Evolutionary conservation across 2,888 invertebrate species (phyloP).

Genomic region (Drosophila conformis): DNA sequence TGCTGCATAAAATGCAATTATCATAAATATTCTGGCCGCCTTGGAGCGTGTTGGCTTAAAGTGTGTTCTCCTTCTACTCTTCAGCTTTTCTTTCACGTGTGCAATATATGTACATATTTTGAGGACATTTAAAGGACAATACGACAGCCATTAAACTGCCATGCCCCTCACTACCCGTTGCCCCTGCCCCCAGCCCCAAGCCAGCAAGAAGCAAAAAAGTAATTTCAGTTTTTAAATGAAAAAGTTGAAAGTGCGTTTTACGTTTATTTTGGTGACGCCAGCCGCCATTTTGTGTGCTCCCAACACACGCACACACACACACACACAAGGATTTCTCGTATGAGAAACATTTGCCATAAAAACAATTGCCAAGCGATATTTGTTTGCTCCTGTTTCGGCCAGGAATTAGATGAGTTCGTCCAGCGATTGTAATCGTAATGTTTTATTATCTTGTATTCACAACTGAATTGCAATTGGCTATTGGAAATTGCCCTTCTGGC

Average conservation of each 20-base stretch:
- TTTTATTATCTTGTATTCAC: slow-evolving; percentile 58
- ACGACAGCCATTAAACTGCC: slow-evolving; percentile 63
- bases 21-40: slow-evolving; percentile 76
- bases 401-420: slow-evolving; percentile 62
- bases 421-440: slow-evolving; percentile 71
- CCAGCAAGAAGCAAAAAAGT: slow-evolving; percentile 64
- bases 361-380: slow-evolving; percentile 74
- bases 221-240: slow-evolving; percentile 79
- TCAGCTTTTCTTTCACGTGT: slow-evolving; percentile 27
- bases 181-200: neutral
- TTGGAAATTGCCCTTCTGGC: slow-evolving; percentile 22
- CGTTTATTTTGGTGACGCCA: slow-evolving; percentile 56
- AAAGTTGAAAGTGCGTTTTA: slow-evolving; percentile 79
- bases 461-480: slow-evolving; percentile 40
- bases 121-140: slow-evolving; percentile 75
- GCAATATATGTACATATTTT: slow-evolving; percentile 56
- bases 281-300: slow-evolving; percentile 25
- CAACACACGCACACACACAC: slow-evolving; percentile 15
- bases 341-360: slow-evolving; percentile 64
- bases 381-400: slow-evolving; percentile 50
- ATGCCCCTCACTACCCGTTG: neutral
- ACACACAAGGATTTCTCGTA: slow-evolving; percentile 18
- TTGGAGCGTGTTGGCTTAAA: slow-evolving; percentile 38
- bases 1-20: slow-evolving; percentile 78
- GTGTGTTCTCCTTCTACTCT: slow-evolving; percentile 8